These are phyloP conservation scores for Hippoglossus hippoglossus DNA, from an alignment of 2,797 vertebrate genomes.

Conservation along the genomic window DNA sequence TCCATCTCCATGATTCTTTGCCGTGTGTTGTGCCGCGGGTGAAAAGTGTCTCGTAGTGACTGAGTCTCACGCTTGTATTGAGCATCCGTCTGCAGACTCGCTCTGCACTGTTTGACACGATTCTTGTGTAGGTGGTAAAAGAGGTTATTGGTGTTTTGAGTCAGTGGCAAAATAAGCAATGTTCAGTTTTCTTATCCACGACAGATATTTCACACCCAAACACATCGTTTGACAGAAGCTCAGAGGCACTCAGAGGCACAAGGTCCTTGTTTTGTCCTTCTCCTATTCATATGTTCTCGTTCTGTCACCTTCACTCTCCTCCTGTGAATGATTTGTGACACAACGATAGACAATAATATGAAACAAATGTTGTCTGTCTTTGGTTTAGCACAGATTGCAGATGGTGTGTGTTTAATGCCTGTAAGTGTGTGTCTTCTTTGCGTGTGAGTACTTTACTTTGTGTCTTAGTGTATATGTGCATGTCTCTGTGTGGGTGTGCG, in stretches of 20 bases:
- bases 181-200: not conserved
- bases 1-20: not conserved
- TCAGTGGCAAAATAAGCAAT: not conserved
- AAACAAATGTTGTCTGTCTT: no score
- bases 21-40: not conserved
- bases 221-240: no score
- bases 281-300: no score
- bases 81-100: not conserved
- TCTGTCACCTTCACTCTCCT: no score
- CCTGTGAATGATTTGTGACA: no score
- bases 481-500: constrained; percentile 17
- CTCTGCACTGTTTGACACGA: not conserved
- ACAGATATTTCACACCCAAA: not conserved
- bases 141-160: constrained; percentile 11
- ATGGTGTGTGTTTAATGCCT: no score
- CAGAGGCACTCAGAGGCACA: no score
- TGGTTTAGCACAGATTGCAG: no score
- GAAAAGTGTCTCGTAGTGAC: not conserved
- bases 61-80: not conserved
- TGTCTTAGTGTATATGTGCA: constrained; percentile 32
- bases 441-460: constrained; percentile 34
- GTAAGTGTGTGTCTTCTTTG: not conserved
- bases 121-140: not conserved
- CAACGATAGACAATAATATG: no score
- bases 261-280: not conserved